Conservation (phyloP, 2,797 vertebrate genomes). For the Avahi laniger region DNA sequence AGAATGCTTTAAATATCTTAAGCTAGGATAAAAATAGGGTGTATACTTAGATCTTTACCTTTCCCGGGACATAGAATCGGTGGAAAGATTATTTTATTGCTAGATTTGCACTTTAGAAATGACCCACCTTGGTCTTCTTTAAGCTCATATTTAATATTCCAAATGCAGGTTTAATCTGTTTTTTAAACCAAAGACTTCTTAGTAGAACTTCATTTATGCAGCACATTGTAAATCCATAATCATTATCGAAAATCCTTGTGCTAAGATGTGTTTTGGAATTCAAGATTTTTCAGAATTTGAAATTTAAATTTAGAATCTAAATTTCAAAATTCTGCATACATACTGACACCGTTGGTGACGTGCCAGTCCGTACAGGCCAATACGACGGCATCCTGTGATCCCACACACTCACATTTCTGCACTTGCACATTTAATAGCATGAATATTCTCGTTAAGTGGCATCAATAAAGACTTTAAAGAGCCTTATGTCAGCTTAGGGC, state of each 20-base stretch:
- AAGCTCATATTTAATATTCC: background rate
- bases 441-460: background rate
- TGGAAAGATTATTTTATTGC: background rate
- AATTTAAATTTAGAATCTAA: slow-evolving; percentile 1
- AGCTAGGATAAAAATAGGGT: background rate
- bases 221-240: background rate
- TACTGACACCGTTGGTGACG: fast-evolving
- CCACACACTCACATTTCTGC: background rate
- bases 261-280: background rate
- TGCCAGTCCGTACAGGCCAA: fast-evolving
- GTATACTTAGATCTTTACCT: background rate
- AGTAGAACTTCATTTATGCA: background rate
- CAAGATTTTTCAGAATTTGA: background rate
- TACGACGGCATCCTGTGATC: background rate
- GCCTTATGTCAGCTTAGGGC: background rate
- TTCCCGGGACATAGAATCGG: background rate
- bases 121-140: background rate
- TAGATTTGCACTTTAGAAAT: background rate
- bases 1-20: background rate
- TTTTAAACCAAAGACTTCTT: background rate
- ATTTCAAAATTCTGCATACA: background rate
- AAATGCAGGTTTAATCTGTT: background rate
- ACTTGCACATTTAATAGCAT: background rate
- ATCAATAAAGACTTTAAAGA: slow-evolving; percentile 1
- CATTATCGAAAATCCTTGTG: background rate